These are phyloP conservation scores for Mormyrops boulengeri DNA, from an alignment of 2,797 vertebrate genomes.

Conservation along the genomic window DNA sequence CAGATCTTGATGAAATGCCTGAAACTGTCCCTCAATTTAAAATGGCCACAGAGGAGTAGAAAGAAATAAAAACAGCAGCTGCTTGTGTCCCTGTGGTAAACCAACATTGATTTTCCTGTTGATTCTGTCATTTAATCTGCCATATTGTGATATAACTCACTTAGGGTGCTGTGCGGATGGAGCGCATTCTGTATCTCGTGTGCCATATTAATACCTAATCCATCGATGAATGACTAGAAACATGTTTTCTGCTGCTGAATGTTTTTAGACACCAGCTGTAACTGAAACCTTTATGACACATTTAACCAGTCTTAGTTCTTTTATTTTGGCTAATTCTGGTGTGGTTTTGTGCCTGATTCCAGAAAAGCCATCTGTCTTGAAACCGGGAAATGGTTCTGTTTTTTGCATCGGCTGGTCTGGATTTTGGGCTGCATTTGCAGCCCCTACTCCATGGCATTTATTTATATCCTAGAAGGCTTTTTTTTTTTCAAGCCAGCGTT, in stretches of 20 bases:
- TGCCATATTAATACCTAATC: neutral
- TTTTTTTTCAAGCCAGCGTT: constrained; percentile 42
- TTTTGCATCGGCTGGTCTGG: neutral
- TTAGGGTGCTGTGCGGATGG: neutral
- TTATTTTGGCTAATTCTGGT: neutral
- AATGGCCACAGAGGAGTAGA: neutral
- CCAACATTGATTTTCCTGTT: constrained; percentile 23
- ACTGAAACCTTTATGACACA: neutral
- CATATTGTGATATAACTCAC: constrained; percentile 15
- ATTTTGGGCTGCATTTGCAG: constrained; percentile 58
- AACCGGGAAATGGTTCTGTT: neutral
- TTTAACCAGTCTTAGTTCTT: neutral
- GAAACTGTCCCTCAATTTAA: constrained; percentile 26
- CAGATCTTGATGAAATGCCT: constrained; percentile 25
- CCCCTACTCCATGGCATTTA: constrained; percentile 50
- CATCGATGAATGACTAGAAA: neutral
- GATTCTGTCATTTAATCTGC: constrained; percentile 14
- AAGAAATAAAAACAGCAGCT: constrained; percentile 17
- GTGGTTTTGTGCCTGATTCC: neutral
- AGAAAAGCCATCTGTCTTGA: neutral
- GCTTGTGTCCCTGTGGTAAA: constrained; percentile 11
- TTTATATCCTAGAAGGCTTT: constrained; percentile 59
- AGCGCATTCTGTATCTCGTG: neutral
- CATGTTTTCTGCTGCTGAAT: neutral
- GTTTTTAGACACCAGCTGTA: neutral